Evolutionary conservation across 2,888 invertebrate species (phyloP), one percentile per base, ranked within the genome.

Genomic region (Drosophila kuntzei): DNA sequence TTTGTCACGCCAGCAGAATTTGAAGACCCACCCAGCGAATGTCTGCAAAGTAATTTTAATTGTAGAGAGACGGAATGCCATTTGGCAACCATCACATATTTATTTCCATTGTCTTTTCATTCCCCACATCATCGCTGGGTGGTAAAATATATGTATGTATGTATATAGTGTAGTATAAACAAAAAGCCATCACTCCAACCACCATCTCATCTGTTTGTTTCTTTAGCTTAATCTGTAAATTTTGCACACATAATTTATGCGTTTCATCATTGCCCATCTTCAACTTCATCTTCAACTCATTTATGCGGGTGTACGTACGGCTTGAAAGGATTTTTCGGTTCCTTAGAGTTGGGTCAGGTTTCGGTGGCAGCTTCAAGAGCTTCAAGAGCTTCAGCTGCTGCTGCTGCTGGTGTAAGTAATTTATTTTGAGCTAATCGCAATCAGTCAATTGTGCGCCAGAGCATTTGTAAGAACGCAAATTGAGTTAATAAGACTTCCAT

Each of bases 341-440:
- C 34, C 53, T 32, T 34, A 14, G 6, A 37, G 22, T 36, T 57
- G 41, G 11, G 29, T 68, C 14, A 8, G 51, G 57, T 46, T 71
- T 34, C 37, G 50, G 29, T 37, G 54, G 36, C 58, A 25, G 18
- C 49, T 34, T 25, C 29, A 54, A 76, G 47, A n/a, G n/a, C n/a
- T n/a, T n/a, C n/a, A n/a, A n/a, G n/a, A n/a, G 11, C 14, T 54
- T 12, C 37, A 36, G 25, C 51, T 16, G 18, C 8, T 9, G 29
- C 29, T 18, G 34, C 14, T 63, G 62, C 68, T 82, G 75, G 5
- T 39, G 44, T 50, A 22, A 53, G 53, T 71, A 71, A 87, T 87
- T 85, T 63, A 81, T 81, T 81, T 71, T 34, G 32, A 59, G 79
- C 70, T 74, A 78, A 87, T 81, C 79, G 68, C 59, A 67, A 66